These are phyloP conservation scores for Hyla sarda DNA, from an alignment of 2,113 vertebrate genomes.

Conservation along the genomic window DNA sequence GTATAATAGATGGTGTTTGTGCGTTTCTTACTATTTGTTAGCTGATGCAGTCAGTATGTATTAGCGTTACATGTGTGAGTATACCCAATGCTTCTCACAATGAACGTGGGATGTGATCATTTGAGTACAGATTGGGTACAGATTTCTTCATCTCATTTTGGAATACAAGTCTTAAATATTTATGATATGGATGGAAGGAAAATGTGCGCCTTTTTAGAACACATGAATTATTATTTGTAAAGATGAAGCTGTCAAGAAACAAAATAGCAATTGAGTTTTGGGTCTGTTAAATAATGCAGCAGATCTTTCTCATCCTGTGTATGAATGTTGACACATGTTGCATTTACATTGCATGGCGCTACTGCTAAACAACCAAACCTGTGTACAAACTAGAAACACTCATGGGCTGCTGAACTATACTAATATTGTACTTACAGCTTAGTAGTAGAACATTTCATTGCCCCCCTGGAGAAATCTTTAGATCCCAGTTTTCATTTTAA, in stretches of 20 bases:
- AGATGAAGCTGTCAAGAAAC: constrained; percentile 24
- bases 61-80: background rate
- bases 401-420: background rate
- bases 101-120: background rate
- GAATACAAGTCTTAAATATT: constrained; percentile 23
- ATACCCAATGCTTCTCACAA: background rate
- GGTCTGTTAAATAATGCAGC: constrained; percentile 32
- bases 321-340: background rate
- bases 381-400: background rate
- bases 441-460: too few species aligned
- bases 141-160: constrained; percentile 7
- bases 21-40: background rate
- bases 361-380: constrained; percentile 6
- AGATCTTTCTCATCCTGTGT: background rate
- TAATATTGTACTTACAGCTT: background rate
- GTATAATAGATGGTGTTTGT: constrained; percentile 32
- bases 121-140: background rate
- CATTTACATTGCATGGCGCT: background rate
- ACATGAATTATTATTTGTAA: background rate
- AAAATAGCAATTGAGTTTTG: constrained; percentile 44
- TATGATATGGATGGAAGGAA: background rate
- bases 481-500: too few species aligned
- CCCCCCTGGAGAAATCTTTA: too few species aligned
- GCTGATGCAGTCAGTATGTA: background rate
- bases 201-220: background rate